A percentile compares a stretch with the other conserved stretches of the same genome.
Conservation (phyloP, 2,888 invertebrate species). For the Mythimna albipuncta region DNA sequence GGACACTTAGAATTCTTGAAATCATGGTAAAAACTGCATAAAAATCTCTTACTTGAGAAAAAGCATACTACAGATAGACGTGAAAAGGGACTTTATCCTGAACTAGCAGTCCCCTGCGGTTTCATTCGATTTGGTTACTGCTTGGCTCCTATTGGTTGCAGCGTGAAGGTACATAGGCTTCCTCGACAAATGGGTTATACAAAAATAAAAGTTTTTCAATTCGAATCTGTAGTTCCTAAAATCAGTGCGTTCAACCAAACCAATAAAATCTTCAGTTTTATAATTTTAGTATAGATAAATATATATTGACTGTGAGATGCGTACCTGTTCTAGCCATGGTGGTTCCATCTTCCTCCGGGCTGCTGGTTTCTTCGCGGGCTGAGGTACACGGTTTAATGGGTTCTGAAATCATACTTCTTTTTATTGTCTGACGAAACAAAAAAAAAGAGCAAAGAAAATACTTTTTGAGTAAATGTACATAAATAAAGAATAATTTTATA, state of each 20-base stretch:
- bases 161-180: too few species aligned
- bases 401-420: constrained; percentile 55
- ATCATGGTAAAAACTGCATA: not conserved
- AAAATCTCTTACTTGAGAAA: not conserved
- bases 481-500: not conserved
- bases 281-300: not conserved
- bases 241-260: too few species aligned
- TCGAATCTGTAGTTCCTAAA: too few species aligned
- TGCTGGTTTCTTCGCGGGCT: constrained; percentile 51
- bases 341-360: constrained; percentile 88
- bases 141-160: too few species aligned
- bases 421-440: constrained; percentile 54
- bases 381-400: constrained; percentile 32
- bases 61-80: not conserved
- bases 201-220: too few species aligned
- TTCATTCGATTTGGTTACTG: too few species aligned
- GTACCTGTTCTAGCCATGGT: constrained; percentile 92
- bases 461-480: constrained; percentile 11
- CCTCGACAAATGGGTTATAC: too few species aligned
- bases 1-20: not conserved
- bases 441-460: constrained; percentile 34
- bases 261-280: not conserved
- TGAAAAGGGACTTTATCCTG: not conserved
- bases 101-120: too few species aligned
- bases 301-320: not conserved